Conservation (phyloP, 1,140 invertebrate genomes). For the Chironomus tepperi region DNA sequence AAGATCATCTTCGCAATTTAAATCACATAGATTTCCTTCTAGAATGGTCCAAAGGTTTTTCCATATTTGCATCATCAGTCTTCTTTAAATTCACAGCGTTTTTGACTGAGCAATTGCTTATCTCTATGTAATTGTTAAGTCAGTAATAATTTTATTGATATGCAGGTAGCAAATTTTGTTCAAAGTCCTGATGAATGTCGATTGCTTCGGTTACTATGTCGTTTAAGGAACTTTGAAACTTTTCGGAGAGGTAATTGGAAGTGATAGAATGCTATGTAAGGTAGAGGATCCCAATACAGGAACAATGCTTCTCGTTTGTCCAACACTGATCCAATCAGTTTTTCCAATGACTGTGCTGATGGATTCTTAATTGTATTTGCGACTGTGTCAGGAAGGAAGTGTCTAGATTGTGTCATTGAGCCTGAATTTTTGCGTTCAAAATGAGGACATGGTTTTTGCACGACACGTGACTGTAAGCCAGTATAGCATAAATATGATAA, state of each 20-base stretch:
- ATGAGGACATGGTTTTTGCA: constrained; percentile 53
- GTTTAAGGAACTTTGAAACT: constrained; percentile 38
- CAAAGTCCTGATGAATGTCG: neutral
- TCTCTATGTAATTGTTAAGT: neutral
- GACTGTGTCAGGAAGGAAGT: constrained; percentile 46
- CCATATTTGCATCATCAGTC: neutral
- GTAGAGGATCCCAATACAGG: constrained; percentile 70
- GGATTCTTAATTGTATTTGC: constrained; percentile 42
- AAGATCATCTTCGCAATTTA: neutral
- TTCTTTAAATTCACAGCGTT: neutral
- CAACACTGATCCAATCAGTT: constrained; percentile 54
- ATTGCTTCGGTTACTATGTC: neutral
- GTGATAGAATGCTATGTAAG: constrained; percentile 74
- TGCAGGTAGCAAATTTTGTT: neutral
- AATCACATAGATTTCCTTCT: neutral
- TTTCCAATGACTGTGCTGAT: constrained; percentile 43
- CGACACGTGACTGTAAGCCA: constrained; percentile 51
- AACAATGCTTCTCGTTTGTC: constrained; percentile 68
- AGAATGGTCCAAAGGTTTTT: neutral
- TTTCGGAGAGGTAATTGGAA: constrained; percentile 60
- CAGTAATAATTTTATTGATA: neutral
- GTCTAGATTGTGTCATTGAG: constrained; percentile 41
- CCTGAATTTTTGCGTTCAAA: constrained; percentile 48
- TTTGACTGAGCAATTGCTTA: neutral
- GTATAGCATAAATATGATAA: constrained; percentile 68